Evolutionary conservation across 2,888 invertebrate species (phyloP).

Genomic region (Erpobdella octoculata): DNA sequence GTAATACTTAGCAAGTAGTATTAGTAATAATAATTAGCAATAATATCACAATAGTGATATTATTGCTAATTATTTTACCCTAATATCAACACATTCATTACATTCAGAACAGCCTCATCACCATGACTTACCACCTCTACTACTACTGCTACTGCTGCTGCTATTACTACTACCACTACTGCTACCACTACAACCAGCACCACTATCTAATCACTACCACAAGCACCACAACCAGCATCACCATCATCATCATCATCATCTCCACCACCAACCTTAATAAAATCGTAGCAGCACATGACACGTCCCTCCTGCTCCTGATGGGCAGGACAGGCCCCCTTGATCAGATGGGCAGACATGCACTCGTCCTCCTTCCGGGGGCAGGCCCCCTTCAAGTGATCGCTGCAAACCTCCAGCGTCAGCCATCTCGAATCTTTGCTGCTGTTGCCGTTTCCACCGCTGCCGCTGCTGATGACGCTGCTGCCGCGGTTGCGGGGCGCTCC

Average conservation of each 20-base stretch:
- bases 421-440: conserved; percentile 17
- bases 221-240: background rate
- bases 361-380: conserved; percentile 8
- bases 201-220: background rate
- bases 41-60: no score
- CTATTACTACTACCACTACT: background rate
- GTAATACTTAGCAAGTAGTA: no score
- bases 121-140: no score
- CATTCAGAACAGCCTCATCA: no score
- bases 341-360: conserved; percentile 11
- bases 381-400: background rate
- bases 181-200: background rate
- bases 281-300: conserved; percentile 27
- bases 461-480: background rate
- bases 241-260: background rate
- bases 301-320: conserved; percentile 9
- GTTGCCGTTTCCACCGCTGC: background rate
- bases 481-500: background rate
- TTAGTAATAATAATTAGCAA: no score
- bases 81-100: no score
- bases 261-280: conserved; percentile 12
- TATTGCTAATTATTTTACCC: no score
- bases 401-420: conserved; percentile 21
- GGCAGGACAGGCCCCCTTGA: background rate
- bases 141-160: background rate